A percentile compares a stretch with the other conserved stretches of the same genome.
Conservation (phyloP, 2,797 vertebrate genomes). For the Orestias chungarensis region DNA sequence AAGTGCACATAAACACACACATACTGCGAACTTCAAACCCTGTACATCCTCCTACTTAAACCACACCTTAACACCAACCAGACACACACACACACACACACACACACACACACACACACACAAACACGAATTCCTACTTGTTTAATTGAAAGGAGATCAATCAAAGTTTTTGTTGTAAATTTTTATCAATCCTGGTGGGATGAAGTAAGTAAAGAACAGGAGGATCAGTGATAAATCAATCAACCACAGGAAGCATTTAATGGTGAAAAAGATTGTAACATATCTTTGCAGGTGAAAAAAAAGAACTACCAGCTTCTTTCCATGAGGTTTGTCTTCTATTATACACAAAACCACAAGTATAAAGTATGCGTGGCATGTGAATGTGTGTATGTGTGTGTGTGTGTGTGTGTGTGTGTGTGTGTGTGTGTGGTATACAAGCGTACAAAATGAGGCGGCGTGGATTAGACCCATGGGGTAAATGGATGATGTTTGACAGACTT, state of each 20-base stretch:
- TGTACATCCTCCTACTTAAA: slow-evolving; percentile 50
- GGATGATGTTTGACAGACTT: slow-evolving; percentile 79
- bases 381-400: slow-evolving; percentile 42
- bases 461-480: slow-evolving; percentile 73
- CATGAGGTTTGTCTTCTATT: slow-evolving; percentile 31
- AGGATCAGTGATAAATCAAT: slow-evolving; percentile 23
- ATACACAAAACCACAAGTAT: slow-evolving; percentile 58
- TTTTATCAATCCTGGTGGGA: slow-evolving; percentile 26
- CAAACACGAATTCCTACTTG: slow-evolving; percentile 40
- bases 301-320: slow-evolving; percentile 45
- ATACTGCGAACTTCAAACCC: slow-evolving; percentile 51
- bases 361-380: slow-evolving; percentile 65
- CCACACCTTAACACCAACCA: slow-evolving; percentile 61
- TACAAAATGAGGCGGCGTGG: slow-evolving; percentile 43
- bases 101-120: slow-evolving; percentile 45
- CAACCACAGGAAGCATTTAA: slow-evolving; percentile 57
- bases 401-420: slow-evolving; percentile 47
- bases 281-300: slow-evolving; percentile 28
- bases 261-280: slow-evolving; percentile 48
- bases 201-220: slow-evolving; percentile 25
- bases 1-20: slow-evolving; percentile 47
- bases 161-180: slow-evolving; percentile 18
- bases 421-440: slow-evolving; percentile 25
- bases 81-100: slow-evolving; percentile 45
- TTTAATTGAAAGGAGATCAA: slow-evolving; percentile 52